A percentile compares a stretch with the other conserved stretches of the same genome.
Evolutionary conservation across 30 jellyfish, hydroid and myxozoan genomes (phyloP).

Genomic region (Aurelia aurita complex sp. Pacific): DNA sequence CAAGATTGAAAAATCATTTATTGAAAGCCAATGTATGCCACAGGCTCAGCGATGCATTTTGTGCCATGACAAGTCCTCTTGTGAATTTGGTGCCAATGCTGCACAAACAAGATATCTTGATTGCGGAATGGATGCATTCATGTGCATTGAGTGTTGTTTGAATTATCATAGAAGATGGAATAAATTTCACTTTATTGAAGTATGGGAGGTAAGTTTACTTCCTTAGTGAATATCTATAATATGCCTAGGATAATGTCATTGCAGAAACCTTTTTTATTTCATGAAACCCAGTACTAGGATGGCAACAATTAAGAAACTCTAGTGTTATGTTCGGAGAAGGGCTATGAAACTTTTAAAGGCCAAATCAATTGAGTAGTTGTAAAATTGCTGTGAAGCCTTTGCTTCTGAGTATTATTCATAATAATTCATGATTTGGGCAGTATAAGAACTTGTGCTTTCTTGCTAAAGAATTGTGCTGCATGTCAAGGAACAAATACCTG

Average conservation of each 20-base stretch:
- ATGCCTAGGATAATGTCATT: background rate
- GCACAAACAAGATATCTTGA: constrained; percentile 11
- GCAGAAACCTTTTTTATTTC: too few species aligned
- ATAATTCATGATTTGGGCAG: too few species aligned
- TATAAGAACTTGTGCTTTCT: too few species aligned
- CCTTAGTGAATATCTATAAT: background rate
- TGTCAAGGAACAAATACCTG: too few species aligned
- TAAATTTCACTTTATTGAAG: constrained; percentile 9
- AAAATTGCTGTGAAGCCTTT: too few species aligned
- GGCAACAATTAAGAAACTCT: too few species aligned
- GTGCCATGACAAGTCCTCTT: constrained; percentile 20
- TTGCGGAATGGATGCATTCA: background rate
- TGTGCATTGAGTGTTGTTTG: constrained; percentile 17
- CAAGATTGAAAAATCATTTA: background rate
- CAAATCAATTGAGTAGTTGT: too few species aligned
- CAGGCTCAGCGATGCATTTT: constrained; percentile 4
- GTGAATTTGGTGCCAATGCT: constrained; percentile 1
- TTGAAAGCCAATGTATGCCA: constrained; percentile 23
- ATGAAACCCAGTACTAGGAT: too few species aligned
- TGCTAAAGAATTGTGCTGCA: too few species aligned
- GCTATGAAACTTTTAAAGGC: too few species aligned
- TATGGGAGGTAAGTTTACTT: background rate
- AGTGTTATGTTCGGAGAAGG: too few species aligned
- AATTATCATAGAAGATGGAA: background rate
- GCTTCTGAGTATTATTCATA: too few species aligned